Base-by-base conservation (phyloP, 1,140 invertebrate genomes). In the Brachionus sp. region DNA sequence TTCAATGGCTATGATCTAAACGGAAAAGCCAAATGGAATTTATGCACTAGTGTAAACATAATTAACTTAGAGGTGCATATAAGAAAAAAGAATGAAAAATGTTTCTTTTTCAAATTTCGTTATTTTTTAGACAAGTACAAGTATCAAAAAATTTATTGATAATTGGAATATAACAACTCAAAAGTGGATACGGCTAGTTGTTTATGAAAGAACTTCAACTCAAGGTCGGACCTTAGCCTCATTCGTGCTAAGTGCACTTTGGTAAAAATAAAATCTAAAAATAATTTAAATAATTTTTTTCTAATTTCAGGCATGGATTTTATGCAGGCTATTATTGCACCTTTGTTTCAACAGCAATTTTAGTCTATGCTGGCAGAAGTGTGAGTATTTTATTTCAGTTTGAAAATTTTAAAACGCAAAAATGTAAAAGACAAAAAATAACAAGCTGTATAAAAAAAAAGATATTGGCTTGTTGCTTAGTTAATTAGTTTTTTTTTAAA, bases 271-370 rank as follows among this genome's bases (percentile, higher is more conserved):
- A 23, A 5, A n/a, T 19, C 10, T 0, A 62, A 23, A 29, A 23
- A 10, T 23, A 64, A 64, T 64, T 25, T 9, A 29, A 23, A 9
- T 16, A 64, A 64, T 23, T 25, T 9, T 64, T 5, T 29, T 29
- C 23, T 64, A 23, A 3, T 33, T 66, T 16, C 13, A 66, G 68
- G 70, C 97, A 98, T 90, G 97, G 90, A 77, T 97, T 97, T 88
- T 95, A 97, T 90, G 95, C 95, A 5, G 96, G 97, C 12, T 99
- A 99, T 90, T 99, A 98, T 88, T 87, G 98, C 46, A 96, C 95
- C 0, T 99, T 99, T 89, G 91, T 94, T 25, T 93, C 92, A 35
- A 95, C 93, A 12, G 94, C 94, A 0, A 85, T 98, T 2, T 93
- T 96, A 86, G 97, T 95, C 3, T 90, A 93, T 75, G 93, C 93